A percentile compares a stretch with the other conserved stretches of the same genome.
These are phyloP conservation scores for Trinorchestia longiramus DNA, from an alignment of 1,140 invertebrate species.

Conservation along the genomic window DNA sequence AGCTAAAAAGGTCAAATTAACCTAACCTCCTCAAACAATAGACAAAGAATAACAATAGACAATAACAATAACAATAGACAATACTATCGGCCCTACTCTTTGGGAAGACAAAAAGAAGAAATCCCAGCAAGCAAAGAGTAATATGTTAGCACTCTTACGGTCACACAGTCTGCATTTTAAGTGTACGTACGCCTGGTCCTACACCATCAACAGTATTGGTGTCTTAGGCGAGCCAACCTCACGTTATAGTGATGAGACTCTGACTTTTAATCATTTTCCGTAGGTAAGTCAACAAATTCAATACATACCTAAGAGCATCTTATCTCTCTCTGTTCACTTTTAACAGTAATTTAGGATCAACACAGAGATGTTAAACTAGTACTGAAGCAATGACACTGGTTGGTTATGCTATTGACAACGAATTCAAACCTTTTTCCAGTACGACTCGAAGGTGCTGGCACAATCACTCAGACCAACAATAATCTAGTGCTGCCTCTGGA, in stretches of 20 bases:
- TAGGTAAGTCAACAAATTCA: neutral
- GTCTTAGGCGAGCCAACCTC: neutral
- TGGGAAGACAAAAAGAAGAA: neutral
- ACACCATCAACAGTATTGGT: neutral
- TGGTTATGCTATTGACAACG: too few species aligned
- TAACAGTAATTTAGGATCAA: neutral
- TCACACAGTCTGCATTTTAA: neutral
- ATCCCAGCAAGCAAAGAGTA: neutral
- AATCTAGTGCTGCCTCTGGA: too few species aligned
- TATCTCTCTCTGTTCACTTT: neutral
- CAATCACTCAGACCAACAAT: too few species aligned
- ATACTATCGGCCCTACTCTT: neutral
- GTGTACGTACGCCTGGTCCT: neutral
- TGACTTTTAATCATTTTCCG: neutral
- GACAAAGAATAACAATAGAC: neutral
- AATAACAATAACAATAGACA: neutral
- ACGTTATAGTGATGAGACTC: neutral
- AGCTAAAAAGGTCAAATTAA: neutral
- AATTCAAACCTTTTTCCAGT: too few species aligned
- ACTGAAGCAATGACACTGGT: too few species aligned
- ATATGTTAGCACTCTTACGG: neutral
- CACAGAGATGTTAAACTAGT: too few species aligned
- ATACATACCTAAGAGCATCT: neutral
- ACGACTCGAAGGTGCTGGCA: too few species aligned
- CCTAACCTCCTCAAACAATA: neutral